Percentiles rank a stretch among this genome's conserved stretches.
Evolutionary conservation across 2,113 vertebrate species (phyloP).

Genomic region (Probosciger aterrimus): DNA sequence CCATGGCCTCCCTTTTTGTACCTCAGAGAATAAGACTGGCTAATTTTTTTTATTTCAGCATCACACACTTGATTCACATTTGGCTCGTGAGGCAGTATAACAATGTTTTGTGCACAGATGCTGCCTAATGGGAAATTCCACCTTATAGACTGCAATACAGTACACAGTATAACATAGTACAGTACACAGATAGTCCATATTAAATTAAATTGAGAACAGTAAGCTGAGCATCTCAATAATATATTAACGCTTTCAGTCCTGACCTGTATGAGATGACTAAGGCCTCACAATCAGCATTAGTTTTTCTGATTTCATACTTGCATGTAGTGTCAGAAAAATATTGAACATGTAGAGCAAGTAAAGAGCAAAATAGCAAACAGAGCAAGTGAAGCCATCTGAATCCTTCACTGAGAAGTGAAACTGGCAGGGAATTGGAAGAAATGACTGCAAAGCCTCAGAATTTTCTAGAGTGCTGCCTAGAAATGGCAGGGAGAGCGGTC

Average conservation of each 20-base stretch:
- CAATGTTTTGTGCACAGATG: neutral
- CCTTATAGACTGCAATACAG: neutral
- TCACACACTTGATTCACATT: neutral
- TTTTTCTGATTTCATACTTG: neutral
- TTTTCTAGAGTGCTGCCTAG: neutral
- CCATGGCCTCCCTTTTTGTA: neutral
- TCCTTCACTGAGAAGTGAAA: neutral
- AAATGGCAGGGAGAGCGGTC: neutral
- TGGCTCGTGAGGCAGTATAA: neutral
- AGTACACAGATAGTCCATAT: neutral
- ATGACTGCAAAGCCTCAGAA: neutral
- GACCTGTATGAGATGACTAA: neutral
- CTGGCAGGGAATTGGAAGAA: neutral
- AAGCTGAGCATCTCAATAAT: neutral
- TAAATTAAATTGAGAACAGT: neutral
- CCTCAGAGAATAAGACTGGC: neutral
- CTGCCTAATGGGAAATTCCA: neutral
- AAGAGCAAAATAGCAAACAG: neutral
- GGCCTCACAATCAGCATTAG: neutral
- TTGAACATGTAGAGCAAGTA: neutral
- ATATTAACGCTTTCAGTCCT: neutral
- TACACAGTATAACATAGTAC: no score
- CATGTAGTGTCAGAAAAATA: neutral
- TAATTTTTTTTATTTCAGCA: neutral
- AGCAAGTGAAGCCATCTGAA: neutral